phyloP scores from a whole-genome alignment of 1,140 invertebrate genomes.

The Coelopa frigida region DNA sequence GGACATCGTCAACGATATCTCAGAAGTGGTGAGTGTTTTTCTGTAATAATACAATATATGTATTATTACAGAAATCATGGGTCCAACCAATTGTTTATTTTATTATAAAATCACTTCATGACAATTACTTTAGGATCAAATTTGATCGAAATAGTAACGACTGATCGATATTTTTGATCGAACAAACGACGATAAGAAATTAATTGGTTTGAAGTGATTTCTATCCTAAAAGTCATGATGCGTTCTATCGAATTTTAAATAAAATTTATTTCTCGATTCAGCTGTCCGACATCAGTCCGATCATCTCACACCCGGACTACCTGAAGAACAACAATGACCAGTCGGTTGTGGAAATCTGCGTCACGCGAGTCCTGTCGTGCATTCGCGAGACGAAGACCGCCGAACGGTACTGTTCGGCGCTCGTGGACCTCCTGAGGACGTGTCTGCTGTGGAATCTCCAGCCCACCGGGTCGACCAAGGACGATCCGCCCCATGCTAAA shows the following conservation, averaged over 20 bases:
- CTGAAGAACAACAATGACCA: constrained; percentile 83
- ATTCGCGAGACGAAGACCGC: constrained; percentile 84
- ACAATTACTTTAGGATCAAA: too few species aligned
- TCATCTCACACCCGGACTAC: constrained; percentile 73
- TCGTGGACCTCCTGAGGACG: constrained; percentile 77
- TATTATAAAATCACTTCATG: too few species aligned
- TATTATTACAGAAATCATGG: too few species aligned
- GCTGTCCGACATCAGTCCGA: constrained; percentile 68
- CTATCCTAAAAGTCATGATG: too few species aligned
- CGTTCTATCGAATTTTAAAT: too few species aligned
- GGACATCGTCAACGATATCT: constrained; percentile 77
- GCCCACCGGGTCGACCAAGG: constrained; percentile 62
- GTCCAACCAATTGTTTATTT: too few species aligned
- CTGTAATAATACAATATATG: too few species aligned
- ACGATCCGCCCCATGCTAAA: constrained; percentile 91
- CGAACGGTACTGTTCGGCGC: constrained; percentile 72
- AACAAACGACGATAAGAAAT: too few species aligned
- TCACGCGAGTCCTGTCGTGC: constrained; percentile 79
- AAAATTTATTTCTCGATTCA: too few species aligned
- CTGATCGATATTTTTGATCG: too few species aligned
- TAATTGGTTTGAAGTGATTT: too few species aligned
- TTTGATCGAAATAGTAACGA: too few species aligned
- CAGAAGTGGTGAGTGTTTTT: constrained; percentile 61
- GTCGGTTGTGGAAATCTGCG: constrained; percentile 88
- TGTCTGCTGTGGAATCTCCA: constrained; percentile 83